Percentiles rank a stretch among this genome's conserved stretches.
Conservation (phyloP, 2,113 vertebrate species). For the Alectura lathami region DNA sequence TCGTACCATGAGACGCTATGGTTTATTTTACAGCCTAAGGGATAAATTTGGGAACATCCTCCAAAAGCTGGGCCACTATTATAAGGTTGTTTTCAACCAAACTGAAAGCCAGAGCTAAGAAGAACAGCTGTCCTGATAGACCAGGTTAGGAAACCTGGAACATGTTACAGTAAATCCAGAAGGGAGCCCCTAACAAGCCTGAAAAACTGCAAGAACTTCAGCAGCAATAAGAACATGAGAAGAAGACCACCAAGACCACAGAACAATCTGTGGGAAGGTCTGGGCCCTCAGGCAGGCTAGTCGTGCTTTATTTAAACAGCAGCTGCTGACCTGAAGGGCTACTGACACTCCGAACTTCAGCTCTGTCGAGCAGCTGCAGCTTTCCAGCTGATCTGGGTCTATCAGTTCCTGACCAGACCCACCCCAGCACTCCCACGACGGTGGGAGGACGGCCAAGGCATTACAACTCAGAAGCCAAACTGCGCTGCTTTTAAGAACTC, state of each 20-base stretch:
- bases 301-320: background rate
- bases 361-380: background rate
- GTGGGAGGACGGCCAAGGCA: rapidly evolving
- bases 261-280: background rate
- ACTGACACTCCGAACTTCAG: background rate
- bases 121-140: background rate
- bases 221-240: rapidly evolving
- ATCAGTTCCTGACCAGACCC: background rate
- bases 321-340: background rate
- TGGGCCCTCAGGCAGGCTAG: background rate
- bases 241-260: background rate
- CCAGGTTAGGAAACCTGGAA: background rate
- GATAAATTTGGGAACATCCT: background rate
- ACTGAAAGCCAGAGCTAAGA: background rate
- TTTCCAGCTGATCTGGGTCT: background rate
- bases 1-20: background rate
- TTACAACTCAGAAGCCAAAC: background rate
- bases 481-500: background rate
- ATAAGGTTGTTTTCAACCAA: background rate
- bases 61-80: background rate
- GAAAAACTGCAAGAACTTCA: background rate
- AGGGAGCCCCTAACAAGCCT: background rate
- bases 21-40: background rate
- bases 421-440: background rate
- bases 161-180: rapidly evolving